These are phyloP conservation scores for Dermochelys coriacea DNA, from an alignment of 2,797 vertebrate genomes.

Conservation along the genomic window DNA sequence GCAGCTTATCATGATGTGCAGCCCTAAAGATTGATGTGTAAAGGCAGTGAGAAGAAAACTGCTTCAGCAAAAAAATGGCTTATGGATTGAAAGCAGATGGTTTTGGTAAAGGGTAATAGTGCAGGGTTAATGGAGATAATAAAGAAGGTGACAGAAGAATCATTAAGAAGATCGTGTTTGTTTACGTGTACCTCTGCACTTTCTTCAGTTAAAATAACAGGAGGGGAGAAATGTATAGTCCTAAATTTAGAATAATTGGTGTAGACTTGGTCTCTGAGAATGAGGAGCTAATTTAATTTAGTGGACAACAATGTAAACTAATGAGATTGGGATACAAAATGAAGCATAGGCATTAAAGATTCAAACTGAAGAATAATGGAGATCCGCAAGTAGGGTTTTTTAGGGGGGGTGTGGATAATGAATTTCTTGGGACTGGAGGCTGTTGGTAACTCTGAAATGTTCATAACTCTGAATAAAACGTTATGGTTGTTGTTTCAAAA, in stretches of 20 bases:
- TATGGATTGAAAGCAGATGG: conserved; percentile 21
- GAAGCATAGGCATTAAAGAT: neutral
- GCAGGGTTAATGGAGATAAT: neutral
- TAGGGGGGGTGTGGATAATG: neutral
- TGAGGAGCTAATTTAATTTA: neutral
- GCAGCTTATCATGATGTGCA: neutral
- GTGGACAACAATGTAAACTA: neutral
- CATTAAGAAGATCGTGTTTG: neutral
- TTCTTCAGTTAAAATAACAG: neutral
- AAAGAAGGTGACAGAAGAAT: neutral
- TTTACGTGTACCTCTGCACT: neutral
- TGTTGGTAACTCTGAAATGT: too few species aligned
- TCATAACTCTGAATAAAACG: too few species aligned
- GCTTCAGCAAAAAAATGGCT: conserved; percentile 38
- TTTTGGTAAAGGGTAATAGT: conserved; percentile 39
- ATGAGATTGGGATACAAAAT: neutral
- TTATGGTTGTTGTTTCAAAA: too few species aligned
- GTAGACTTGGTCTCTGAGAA: neutral
- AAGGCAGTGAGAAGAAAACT: conserved; percentile 44
- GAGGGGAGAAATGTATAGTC: conserved; percentile 4
- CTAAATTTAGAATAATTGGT: neutral
- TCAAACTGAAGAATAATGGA: neutral
- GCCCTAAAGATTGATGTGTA: conserved; percentile 11
- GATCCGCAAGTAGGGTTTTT: neutral
- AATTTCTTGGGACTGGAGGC: neutral